Conservation (phyloP, 2,113 vertebrate species). For the Hylia prasina region DNA sequence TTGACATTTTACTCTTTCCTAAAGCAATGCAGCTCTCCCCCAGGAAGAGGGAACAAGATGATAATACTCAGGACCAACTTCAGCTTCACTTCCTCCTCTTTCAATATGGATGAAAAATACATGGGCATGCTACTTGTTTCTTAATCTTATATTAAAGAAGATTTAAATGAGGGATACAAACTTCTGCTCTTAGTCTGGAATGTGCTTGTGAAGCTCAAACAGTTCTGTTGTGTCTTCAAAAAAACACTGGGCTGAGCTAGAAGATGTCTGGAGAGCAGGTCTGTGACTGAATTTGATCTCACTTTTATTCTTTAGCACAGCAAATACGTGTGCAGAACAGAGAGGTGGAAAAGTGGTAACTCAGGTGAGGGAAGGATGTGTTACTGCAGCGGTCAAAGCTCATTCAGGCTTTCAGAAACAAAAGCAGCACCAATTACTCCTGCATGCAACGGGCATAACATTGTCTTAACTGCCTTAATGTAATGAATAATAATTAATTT, state of each 20-base stretch:
- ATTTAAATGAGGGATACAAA: not conserved
- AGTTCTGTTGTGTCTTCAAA: not conserved
- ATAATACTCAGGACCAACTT: not conserved
- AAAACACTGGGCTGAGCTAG: not conserved
- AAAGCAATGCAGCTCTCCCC: not conserved
- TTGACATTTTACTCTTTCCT: not conserved
- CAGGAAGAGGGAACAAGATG: not conserved
- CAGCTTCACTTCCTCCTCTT: not conserved
- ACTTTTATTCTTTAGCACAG: not conserved
- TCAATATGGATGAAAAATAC: not conserved
- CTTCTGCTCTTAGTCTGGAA: not conserved
- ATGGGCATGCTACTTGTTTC: not conserved
- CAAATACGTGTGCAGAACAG: accelerated
- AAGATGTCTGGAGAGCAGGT: not conserved
- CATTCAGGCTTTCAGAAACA: not conserved
- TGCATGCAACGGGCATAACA: not conserved
- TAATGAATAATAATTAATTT: not conserved
- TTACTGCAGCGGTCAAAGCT: accelerated
- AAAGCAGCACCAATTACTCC: not conserved
- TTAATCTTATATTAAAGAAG: not conserved
- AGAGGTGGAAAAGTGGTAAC: not conserved
- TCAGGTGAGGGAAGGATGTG: not conserved
- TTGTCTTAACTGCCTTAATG: not conserved
- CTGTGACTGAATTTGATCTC: not conserved
- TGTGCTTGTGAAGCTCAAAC: not conserved